These are phyloP conservation scores for Parapsyche elsis DNA, from an alignment of 1,140 invertebrate species.

Conservation along the genomic window DNA sequence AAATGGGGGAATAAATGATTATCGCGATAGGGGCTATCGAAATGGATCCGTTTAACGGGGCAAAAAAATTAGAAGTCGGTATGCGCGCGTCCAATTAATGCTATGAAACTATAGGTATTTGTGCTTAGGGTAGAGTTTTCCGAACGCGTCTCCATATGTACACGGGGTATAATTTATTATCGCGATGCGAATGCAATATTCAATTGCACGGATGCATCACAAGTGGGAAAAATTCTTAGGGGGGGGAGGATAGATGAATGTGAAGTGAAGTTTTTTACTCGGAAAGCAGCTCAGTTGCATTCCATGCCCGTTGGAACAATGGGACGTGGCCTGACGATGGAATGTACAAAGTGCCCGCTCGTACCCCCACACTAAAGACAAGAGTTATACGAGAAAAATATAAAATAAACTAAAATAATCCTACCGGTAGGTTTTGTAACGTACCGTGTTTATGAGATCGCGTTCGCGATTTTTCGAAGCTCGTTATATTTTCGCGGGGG, in stretches of 20 bases:
- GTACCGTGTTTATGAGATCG: too few relatives aligned
- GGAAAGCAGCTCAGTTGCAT: constrained; percentile 35
- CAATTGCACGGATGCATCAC: constrained; percentile 39
- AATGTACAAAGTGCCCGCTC: constrained; percentile 29
- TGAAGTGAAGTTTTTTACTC: constrained; percentile 47
- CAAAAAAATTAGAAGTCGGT: background rate
- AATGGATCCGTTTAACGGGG: background rate
- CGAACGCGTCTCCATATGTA: too few relatives aligned
- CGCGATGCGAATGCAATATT: background rate
- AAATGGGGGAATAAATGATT: constrained; percentile 43
- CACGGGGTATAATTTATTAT: too few relatives aligned
- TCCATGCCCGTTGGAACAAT: constrained; percentile 42
- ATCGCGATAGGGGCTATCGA: constrained; percentile 30
- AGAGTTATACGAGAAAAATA: background rate
- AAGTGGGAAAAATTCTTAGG: background rate
- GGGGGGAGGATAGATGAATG: constrained; percentile 38
- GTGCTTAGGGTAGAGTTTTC: too few relatives aligned
- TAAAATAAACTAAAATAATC: background rate
- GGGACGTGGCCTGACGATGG: constrained; percentile 22
- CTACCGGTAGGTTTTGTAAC: too few relatives aligned
- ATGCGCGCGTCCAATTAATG: background rate
- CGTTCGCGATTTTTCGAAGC: too few relatives aligned
- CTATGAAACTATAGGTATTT: too few relatives aligned
- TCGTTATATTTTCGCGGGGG: too few relatives aligned
- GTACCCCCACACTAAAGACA: background rate